Evolutionary conservation across 2,888 invertebrate species (phyloP), one percentile per base, ranked within the genome.

Genomic region (Trachelus tabidus): DNA sequence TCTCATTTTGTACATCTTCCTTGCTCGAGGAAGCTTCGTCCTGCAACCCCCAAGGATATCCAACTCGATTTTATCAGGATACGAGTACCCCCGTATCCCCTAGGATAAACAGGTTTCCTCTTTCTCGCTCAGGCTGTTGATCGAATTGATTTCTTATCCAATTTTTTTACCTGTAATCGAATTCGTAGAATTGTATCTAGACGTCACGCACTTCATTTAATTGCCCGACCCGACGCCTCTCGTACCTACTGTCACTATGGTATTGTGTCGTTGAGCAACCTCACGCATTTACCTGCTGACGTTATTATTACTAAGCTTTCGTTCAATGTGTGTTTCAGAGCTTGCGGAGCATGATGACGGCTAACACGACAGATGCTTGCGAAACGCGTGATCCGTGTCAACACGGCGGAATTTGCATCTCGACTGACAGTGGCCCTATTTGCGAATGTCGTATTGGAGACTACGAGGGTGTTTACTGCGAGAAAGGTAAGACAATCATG

Each of bases 391-490:
- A 98, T 92, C 98, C 98, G 0, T 99, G 99, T 92, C 96, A 97
- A 90, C 97, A 99, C 89, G 97, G 97, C 4, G 99, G 98, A 30
- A 96, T 97, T 86, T 99, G 99, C 93, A 97, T 98, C 93, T 97
- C 97, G 85, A 98, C 98, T 4, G 98, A 99, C 92, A 96, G 96
- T 82, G 98, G 98, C 33, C 97, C 98, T 73, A 95, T 97, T 89
- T 99, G 99, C 93, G 98, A 99, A 92, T 99, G 99, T 91, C 94
- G 97, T 40, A 96, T 96, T 88, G 96, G 97, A 33, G 98, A 98
- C 92, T 98, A 96, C 91, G 97, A 97, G 91, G 99, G 99, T 40
- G 95, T 96, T 85, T 96, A 96, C 92, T 99, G 99, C 92, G 98
- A 99, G 92, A 96, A 97, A 95, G 98, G 98, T 98, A 89, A 93